Evolutionary conservation across 2,888 invertebrate species (phyloP), one percentile per base, ranked within the genome.

Genomic region (Parnassius apollo): DNA sequence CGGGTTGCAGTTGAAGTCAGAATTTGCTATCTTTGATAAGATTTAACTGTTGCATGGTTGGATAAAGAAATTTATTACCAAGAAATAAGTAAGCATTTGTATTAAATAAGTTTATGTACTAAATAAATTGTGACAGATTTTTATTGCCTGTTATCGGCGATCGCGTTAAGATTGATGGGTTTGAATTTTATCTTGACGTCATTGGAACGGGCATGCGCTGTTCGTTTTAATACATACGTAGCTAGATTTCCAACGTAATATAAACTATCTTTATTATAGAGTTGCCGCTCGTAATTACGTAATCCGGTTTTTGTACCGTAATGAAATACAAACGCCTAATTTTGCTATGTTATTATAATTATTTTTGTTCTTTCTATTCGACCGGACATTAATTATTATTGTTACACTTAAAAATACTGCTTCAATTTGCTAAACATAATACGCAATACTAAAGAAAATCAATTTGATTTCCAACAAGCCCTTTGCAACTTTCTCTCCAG

Each of bases 171-270:
- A 73, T 72, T 70, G 70, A 75, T 72, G 73, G 54, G 12, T 68
- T 11, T 64, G 63, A 59, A 65, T 68, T 25, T 67, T 69, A 70
- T 69, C 66, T 69, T 71, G 69, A 70, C 69, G 71, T 69, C 70
- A 70, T 62, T 64, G 57, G 54, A 18, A 48, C 44, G 51, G 1
- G 13, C 25, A 57, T 61, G 46, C 25, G 45, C 51, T 2, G 35
- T 54, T 50, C 55, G 46, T 54, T 44, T 1, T 57, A 52, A 57
- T 42, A n/a, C 45, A 51, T n/a, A 18, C 18, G 25, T 25, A 22
- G 51, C 42, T 46, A 57, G 53, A 53, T 58, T 62, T 62, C 53
- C 42, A 62, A 53, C 53, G 35, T 46, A 53, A 58, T 57, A 62
- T 48, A 62, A 49, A 25, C 35, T 42, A 42, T 46, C 46, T 11